These are phyloP conservation scores for Athene noctua DNA, from an alignment of 2,113 vertebrate species.

Conservation along the genomic window DNA sequence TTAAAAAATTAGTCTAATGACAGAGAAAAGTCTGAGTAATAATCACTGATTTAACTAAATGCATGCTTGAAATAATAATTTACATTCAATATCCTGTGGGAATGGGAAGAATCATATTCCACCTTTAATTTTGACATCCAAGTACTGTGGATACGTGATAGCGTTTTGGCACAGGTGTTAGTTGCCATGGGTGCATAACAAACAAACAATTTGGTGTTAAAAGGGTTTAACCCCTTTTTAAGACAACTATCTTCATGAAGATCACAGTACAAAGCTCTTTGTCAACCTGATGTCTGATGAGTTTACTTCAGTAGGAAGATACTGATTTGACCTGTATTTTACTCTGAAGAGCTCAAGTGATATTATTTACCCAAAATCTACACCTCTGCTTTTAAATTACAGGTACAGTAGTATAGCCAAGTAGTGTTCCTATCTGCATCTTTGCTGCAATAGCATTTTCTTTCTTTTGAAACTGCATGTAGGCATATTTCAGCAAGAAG, in stretches of 20 bases:
- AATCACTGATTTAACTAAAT: not conserved
- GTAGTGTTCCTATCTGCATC: not conserved
- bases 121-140: conserved; percentile 22
- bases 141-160: conserved; percentile 13
- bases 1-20: not conserved
- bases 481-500: not conserved
- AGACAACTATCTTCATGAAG: not conserved
- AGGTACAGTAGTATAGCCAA: not conserved
- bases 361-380: not conserved
- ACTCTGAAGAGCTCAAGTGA: not conserved
- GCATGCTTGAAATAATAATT: conserved; percentile 13
- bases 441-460: not conserved
- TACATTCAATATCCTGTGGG: not conserved
- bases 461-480: not conserved
- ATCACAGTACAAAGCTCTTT: not conserved
- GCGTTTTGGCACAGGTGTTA: conserved; percentile 30
- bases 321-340: conserved; percentile 30
- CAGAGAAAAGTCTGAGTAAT: not conserved
- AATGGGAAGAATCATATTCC: conserved; percentile 35
- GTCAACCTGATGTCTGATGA: not conserved
- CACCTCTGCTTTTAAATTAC: conserved; percentile 3
- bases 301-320: not conserved
- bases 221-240: conserved; percentile 6
- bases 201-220: not conserved
- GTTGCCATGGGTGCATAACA: conserved; percentile 1